Evolutionary conservation across 2,113 vertebrate genomes (phyloP), one percentile per base, ranked within the genome.

Genomic region (Garra rufa): DNA sequence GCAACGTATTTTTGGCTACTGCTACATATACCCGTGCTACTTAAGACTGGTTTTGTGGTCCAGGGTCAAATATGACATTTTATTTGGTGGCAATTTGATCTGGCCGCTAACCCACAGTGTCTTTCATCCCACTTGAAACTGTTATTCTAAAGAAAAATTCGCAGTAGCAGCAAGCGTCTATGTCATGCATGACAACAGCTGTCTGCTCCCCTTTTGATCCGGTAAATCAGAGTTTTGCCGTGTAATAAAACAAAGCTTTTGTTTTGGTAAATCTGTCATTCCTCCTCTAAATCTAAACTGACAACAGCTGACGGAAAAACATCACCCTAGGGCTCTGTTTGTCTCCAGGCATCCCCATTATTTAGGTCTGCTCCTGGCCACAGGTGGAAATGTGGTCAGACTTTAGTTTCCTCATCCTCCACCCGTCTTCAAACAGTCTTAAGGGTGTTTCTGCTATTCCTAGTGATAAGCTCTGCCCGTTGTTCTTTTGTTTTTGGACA

Each of bases 381-480:
- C 55, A 79, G n/a, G 76, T 63, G 41, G 55, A 79, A 26, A 63
- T 38, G 57, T 26, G 41, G 21, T 73, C 34, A 44, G 13, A 15
- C 26, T 59, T 79, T 0, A 26, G n/a, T 41, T 15, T 76, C 52
- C 44, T 76, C 26, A 73, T 24, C 43, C 76, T 69, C 71, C 78
- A 52, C n/a, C 83, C n/a, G 11, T 77, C 41, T 76, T 76, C 61
- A 87, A 81, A 76, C 52, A 71, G 24, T 52, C 71, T 19, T n/a
- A 81, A 50, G 71, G 86, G 82, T 34, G 86, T 81, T 78, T 26
- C n/a, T 63, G 74, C 61, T 70, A 67, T 52, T 61, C 43, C 76
- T 77, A 67, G 44, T 14, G 43, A 55, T 67, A 84, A 76, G 19
- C 80, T 17, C 1, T 41, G 38, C 46, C 55, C 70, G 55, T 57